Evolutionary conservation across 2,888 invertebrate species (phyloP).

Genomic region (Ichneumoninae sp.): DNA sequence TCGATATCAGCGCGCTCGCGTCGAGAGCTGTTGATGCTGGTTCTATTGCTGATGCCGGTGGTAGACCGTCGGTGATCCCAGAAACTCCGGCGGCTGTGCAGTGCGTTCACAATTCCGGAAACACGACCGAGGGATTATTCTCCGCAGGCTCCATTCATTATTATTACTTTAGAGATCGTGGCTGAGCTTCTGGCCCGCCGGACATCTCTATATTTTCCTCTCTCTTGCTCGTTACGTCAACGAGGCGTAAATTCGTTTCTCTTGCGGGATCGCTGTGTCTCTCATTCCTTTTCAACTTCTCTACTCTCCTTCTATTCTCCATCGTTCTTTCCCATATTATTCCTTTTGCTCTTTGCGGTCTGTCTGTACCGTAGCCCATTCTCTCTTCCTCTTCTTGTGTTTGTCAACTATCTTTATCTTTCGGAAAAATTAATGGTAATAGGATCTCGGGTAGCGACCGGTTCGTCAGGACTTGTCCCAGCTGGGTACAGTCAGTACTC

Average conservation of each 20-base stretch:
- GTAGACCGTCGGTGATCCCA: slow-evolving; percentile 48
- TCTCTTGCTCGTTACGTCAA: slow-evolving; percentile 57
- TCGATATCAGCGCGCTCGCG: slow-evolving; percentile 52
- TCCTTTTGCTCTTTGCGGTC: slow-evolving; percentile 42
- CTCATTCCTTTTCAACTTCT: slow-evolving; percentile 1
- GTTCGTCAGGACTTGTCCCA: background rate
- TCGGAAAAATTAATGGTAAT: slow-evolving; percentile 49
- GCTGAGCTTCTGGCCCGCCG: slow-evolving; percentile 57
- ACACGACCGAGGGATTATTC: slow-evolving; percentile 64
- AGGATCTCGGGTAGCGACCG: slow-evolving; percentile 28
- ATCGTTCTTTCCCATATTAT: slow-evolving; percentile 54
- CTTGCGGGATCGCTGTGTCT: slow-evolving; percentile 54
- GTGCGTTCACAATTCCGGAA: slow-evolving; percentile 59
- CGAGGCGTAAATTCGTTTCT: slow-evolving; percentile 67
- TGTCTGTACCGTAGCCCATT: slow-evolving; percentile 1
- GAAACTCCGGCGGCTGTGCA: slow-evolving; percentile 28
- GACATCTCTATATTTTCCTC: slow-evolving; percentile 31
- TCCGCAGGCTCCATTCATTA: slow-evolving; percentile 64
- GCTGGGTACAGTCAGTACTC: background rate
- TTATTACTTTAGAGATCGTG: slow-evolving; percentile 62
- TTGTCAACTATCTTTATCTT: slow-evolving; percentile 32
- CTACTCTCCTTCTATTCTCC: slow-evolving; percentile 49
- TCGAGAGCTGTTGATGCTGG: slow-evolving; percentile 42
- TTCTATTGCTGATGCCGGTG: slow-evolving; percentile 38
- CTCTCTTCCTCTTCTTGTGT: background rate